Percentiles rank a stretch among this genome's conserved stretches.
phyloP scores from a whole-genome alignment of 2,888 invertebrate genomes.

The Aphelenchoides bicaudatus region DNA sequence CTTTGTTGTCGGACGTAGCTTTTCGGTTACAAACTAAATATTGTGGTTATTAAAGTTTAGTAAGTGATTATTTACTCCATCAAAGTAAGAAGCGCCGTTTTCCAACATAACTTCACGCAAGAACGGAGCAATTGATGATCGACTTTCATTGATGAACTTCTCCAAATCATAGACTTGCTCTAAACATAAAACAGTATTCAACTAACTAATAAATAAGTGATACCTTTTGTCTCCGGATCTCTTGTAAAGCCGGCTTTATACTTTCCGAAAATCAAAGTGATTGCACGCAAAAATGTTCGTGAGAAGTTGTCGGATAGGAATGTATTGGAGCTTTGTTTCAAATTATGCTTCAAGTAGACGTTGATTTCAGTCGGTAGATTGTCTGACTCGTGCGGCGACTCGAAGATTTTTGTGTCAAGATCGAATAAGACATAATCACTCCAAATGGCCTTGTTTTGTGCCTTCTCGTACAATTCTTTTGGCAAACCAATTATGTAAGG shows the following conservation, averaged over 20 bases:
- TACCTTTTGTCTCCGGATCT: constrained; percentile 71
- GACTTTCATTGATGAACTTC: constrained; percentile 73
- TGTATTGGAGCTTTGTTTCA: constrained; percentile 71
- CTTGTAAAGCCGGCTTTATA: constrained; percentile 67
- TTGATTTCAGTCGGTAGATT: constrained; percentile 82
- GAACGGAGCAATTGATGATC: constrained; percentile 6
- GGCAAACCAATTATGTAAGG: constrained; percentile 95
- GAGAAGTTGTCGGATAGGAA: constrained; percentile 80
- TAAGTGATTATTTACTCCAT: constrained; percentile 7
- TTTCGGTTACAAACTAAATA: constrained; percentile 78
- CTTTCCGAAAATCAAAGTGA: constrained; percentile 88
- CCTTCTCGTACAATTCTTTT: constrained; percentile 71
- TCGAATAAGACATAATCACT: constrained; percentile 90
- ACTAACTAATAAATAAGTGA: no score
- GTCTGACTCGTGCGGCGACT: constrained; percentile 85
- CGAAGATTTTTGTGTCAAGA: constrained; percentile 81
- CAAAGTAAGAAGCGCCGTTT: constrained; percentile 13
- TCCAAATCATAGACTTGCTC: constrained; percentile 51
- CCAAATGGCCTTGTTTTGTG: constrained; percentile 63
- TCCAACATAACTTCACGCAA: constrained; percentile 15
- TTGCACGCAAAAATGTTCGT: constrained; percentile 81
- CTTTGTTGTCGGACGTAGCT: constrained; percentile 82
- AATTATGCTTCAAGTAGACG: constrained; percentile 72
- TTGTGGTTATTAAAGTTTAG: background rate
- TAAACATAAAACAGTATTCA: constrained; percentile 23